Conservation (phyloP, 2,888 invertebrate genomes). For the Latrodectus hesperus region DNA sequence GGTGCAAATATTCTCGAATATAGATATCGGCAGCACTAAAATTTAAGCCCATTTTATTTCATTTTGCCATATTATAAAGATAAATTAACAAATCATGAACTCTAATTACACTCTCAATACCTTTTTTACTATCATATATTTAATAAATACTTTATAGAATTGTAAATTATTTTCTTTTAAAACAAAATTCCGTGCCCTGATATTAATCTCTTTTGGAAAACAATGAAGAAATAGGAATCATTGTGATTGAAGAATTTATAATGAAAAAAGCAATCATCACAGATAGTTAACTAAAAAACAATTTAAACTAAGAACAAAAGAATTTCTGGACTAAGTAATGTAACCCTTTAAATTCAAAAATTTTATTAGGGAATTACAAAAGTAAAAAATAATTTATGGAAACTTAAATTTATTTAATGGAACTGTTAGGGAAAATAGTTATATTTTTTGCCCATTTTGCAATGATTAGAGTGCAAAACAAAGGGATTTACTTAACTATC, state of each 20-base stretch:
- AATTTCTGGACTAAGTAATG: too few species aligned
- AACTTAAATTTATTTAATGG: too few species aligned
- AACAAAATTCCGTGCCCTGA: background rate
- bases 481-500: too few species aligned
- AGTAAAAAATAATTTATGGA: too few species aligned
- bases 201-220: background rate
- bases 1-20: constrained; percentile 87
- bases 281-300: background rate
- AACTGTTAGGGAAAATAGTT: too few species aligned
- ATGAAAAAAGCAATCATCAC: background rate
- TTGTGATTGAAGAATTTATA: background rate
- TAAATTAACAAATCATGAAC: background rate
- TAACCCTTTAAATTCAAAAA: too few species aligned
- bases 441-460: too few species aligned
- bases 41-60: background rate
- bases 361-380: too few species aligned
- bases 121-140: background rate
- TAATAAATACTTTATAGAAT: background rate
- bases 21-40: constrained; percentile 87
- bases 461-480: too few species aligned
- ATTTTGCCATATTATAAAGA: background rate
- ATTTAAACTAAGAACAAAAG: too few species aligned
- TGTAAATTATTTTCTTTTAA: background rate
- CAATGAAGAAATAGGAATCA: background rate
- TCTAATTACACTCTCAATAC: background rate